Conservation (phyloP, 2,113 vertebrate species). For the Ceyx cyanopectus region DNA sequence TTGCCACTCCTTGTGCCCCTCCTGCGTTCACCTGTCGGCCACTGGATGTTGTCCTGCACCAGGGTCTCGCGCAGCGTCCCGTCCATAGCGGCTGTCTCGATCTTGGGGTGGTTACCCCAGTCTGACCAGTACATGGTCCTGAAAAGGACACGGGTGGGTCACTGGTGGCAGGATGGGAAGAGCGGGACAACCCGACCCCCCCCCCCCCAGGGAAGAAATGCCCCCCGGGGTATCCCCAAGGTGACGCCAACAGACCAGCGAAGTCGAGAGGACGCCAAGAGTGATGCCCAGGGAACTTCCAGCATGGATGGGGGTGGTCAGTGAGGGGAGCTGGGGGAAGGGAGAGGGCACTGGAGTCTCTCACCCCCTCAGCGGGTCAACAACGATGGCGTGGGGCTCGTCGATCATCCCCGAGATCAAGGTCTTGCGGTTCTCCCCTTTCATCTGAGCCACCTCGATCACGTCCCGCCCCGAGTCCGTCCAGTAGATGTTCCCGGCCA, state of each 20-base stretch:
- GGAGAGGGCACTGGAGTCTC: background rate
- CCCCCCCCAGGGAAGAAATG: fast-evolving
- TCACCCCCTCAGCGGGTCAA: conserved; percentile 92
- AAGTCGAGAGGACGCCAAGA: fast-evolving
- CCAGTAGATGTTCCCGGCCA: conserved; percentile 97
- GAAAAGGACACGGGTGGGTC: background rate
- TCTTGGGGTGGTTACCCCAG: conserved; percentile 98
- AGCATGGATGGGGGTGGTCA: fast-evolving
- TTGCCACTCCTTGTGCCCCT: fast-evolving
- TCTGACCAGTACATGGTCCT: conserved; percentile 99
- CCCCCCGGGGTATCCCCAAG: fast-evolving
- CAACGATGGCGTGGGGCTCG: conserved; percentile 94
- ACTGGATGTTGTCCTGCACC: conserved; percentile 95
- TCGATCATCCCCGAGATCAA: conserved; percentile 98
- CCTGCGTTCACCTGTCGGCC: conserved; percentile 88
- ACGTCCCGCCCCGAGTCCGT: conserved; percentile 95
- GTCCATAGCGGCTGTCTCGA: conserved; percentile 96
- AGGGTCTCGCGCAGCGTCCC: conserved; percentile 93
- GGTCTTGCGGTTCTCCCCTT: conserved; percentile 93
- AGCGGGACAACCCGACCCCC: fast-evolving
- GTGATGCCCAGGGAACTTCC: background rate
- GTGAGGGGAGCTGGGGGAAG: background rate
- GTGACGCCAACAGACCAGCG: background rate
- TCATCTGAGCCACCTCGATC: conserved; percentile 95
- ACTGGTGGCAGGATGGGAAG: background rate